A percentile compares a stretch with the other conserved stretches of the same genome.
These are phyloP conservation scores for Daphoenositta chrysoptera DNA, from an alignment of 2,113 vertebrate species.

Conservation along the genomic window DNA sequence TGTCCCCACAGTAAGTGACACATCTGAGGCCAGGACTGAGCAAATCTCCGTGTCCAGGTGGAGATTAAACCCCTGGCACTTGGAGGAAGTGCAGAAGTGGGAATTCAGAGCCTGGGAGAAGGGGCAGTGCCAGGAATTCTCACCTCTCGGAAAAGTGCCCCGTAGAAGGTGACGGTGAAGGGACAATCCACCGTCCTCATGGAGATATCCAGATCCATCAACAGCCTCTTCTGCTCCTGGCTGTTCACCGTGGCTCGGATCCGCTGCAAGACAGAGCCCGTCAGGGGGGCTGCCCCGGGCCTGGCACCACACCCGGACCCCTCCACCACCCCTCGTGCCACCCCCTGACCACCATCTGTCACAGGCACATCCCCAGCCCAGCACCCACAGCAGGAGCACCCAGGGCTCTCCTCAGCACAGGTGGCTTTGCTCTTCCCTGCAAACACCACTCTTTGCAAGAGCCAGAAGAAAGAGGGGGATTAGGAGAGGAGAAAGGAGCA, in stretches of 20 bases:
- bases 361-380: not conserved
- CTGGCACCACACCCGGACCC: not conserved
- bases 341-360: not conserved
- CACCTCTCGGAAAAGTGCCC: conserved; percentile 95
- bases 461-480: not conserved
- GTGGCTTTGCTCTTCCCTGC: not conserved
- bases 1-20: not conserved
- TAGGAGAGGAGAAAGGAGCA: not conserved
- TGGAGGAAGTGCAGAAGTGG: not conserved
- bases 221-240: conserved; percentile 93
- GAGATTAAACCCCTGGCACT: not conserved
- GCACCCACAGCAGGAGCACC: not conserved
- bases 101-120: not conserved
- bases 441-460: not conserved
- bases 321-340: not conserved
- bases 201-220: conserved; percentile 96
- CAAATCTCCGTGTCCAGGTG: not conserved
- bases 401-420: not conserved
- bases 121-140: not conserved
- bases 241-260: conserved; percentile 95
- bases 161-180: conserved; percentile 94
- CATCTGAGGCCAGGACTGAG: not conserved
- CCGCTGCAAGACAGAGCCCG: conserved; percentile 67
- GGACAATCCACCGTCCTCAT: conserved; percentile 96
- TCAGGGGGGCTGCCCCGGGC: not conserved